Conservation (phyloP, 1,140 invertebrate genomes). For the Rhizoglyphus robini region DNA sequence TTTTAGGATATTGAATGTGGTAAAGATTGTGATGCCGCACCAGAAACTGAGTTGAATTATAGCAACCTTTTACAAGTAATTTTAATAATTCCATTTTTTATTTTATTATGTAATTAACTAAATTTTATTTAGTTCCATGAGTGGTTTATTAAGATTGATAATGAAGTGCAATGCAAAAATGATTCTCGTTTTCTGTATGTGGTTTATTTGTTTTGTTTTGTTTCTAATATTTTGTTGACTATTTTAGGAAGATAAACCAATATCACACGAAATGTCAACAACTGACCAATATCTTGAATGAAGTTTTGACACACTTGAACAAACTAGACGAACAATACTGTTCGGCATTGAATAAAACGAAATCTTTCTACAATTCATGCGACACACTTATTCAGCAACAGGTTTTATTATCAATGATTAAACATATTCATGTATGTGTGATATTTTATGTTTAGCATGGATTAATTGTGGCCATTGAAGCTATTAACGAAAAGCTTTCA, state of each 20-base stretch:
- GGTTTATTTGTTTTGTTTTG: background rate
- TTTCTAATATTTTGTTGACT: background rate
- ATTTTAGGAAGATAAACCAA: constrained; percentile 2
- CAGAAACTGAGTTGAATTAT: background rate
- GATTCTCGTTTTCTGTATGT: constrained; percentile 13
- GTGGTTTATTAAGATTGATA: constrained; percentile 1
- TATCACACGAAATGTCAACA: constrained; percentile 5
- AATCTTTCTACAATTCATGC: constrained; percentile 71
- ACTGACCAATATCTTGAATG: constrained; percentile 44
- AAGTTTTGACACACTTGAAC: constrained; percentile 52
- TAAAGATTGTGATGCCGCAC: background rate
- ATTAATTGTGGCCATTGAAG: constrained; percentile 58
- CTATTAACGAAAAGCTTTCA: constrained; percentile 60
- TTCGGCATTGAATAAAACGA: constrained; percentile 74
- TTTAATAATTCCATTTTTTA: background rate
- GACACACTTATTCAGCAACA: constrained; percentile 76
- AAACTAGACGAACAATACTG: constrained; percentile 60
- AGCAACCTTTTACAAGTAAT: background rate
- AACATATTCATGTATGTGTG: too few species aligned
- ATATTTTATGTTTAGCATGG: too few species aligned
- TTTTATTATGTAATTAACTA: background rate
- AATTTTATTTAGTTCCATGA: constrained; percentile 16
- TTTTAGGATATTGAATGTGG: background rate
- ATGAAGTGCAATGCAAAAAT: constrained; percentile 5
- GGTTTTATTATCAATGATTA: too few species aligned